Base-by-base conservation (phyloP, 2,797 vertebrate species). In the Pseudochaenichthys georgianus region DNA sequence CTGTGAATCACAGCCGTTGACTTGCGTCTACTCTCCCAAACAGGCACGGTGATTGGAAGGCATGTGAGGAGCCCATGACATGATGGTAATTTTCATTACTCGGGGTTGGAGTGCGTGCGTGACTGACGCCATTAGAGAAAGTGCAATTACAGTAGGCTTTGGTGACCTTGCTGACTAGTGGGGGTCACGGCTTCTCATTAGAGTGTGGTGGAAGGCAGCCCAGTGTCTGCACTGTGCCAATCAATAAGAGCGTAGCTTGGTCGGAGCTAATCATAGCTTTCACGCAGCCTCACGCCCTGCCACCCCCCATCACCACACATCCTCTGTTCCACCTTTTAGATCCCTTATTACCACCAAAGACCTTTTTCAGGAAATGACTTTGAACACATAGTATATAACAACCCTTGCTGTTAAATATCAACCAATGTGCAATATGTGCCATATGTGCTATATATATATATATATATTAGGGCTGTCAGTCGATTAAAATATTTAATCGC, bases 111-210 rank as follows among this genome's bases (percentile, higher is more conserved):
- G 93, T 92, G 93, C 90, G 92, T 94, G 93, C 89, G 94, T 95
- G 94, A 95, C 94, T 92, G 94, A 94, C 93, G 94, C 93, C 93
- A 96, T 96, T 96, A 96, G 92, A 94, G 93, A 92, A 94, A 96
- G 94, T 93, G 95, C 95, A 95, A 95, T 96, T 96, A 95, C 94
- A 94, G 95, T 95, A 93, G 93, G 93, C 92, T 93, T 87, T 89
- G 93, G 93, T 94, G 95, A 95, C 95, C 95, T 96, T 96, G 95
- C 95, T 95, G 95, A 95, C 93, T 93, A 90, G 92, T 87, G 92
- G 95, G 95, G 95, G 95, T 95, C 95, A 95, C 92, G 90, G 89
- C 93, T 94, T 95, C 95, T 96, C 95, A 96, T 95, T 95, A 96
- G 95, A 95, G 94, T 82, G 90, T 83, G 91, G 94, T 95, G 93